phyloP scores from a whole-genome alignment of 2,113 vertebrate species.

The Eretmochelys imbricata region DNA sequence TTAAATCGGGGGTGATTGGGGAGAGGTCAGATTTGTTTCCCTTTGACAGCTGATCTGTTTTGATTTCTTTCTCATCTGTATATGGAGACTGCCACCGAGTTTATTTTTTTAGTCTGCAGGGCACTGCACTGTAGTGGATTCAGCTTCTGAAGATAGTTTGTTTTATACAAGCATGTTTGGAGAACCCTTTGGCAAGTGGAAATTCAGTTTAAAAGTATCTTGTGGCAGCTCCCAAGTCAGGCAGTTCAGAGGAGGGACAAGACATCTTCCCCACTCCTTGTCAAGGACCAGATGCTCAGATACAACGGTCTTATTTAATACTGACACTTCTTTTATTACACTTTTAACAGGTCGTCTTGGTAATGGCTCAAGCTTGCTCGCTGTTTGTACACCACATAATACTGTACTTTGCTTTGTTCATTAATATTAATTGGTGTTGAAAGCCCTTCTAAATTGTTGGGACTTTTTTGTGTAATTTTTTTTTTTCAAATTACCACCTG shows the following conservation, averaged over 20 bases:
- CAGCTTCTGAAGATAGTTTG: slow-evolving; percentile 41
- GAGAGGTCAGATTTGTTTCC: slow-evolving; percentile 52
- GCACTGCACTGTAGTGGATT: slow-evolving; percentile 46
- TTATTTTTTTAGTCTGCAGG: slow-evolving; percentile 46
- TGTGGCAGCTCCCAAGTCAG: slow-evolving; percentile 8
- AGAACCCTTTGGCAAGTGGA: slow-evolving; percentile 39
- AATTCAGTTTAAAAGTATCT: slow-evolving; percentile 13
- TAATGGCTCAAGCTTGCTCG: slow-evolving; percentile 58
- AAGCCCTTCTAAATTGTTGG: slow-evolving; percentile 15
- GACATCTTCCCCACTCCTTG: background rate
- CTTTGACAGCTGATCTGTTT: slow-evolving; percentile 37
- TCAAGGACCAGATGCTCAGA: slow-evolving; percentile 10
- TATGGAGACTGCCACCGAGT: slow-evolving; percentile 25
- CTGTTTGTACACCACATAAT: slow-evolving; percentile 34
- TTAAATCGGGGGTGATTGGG: background rate
- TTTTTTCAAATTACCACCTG: background rate
- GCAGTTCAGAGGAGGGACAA: background rate
- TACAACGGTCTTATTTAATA: slow-evolving; percentile 8
- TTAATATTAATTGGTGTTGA: slow-evolving; percentile 55
- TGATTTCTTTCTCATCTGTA: slow-evolving; percentile 23
- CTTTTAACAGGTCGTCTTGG: slow-evolving; percentile 32
- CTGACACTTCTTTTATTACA: slow-evolving; percentile 44
- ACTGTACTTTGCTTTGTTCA: slow-evolving; percentile 57
- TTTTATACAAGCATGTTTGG: slow-evolving; percentile 17
- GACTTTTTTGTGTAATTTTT: slow-evolving; percentile 53